These are phyloP conservation scores for Scortum barcoo DNA, from an alignment of 2,113 vertebrate species.

Conservation along the genomic window DNA sequence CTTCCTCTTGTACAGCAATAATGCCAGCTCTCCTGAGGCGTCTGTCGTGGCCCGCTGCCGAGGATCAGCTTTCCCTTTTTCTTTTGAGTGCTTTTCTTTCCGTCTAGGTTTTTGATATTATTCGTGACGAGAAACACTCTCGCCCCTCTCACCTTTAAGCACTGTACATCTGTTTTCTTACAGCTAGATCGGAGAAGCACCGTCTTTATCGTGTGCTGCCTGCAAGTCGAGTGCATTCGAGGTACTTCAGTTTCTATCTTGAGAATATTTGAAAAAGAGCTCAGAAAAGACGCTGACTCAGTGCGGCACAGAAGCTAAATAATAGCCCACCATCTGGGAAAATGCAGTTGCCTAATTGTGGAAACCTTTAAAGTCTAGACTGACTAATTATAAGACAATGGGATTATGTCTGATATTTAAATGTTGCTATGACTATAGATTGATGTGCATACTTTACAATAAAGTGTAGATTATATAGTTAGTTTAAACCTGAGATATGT, in stretches of 20 bases:
- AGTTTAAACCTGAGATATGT: too few species aligned
- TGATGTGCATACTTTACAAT: not conserved
- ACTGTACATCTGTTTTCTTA: constrained; percentile 11
- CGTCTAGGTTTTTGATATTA: constrained; percentile 27
- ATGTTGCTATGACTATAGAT: not conserved
- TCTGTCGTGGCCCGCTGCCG: constrained; percentile 13
- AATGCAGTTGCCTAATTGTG: constrained; percentile 8
- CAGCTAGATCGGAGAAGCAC: not conserved
- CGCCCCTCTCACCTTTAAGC: constrained; percentile 28
- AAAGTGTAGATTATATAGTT: not conserved
- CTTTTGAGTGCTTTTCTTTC: constrained; percentile 21
- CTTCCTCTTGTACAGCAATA: constrained; percentile 40
- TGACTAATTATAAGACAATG: constrained; percentile 9
- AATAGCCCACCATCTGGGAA: constrained; percentile 7
- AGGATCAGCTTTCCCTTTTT: constrained; percentile 30
- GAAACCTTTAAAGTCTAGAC: constrained; percentile 30
- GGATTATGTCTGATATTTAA: constrained; percentile 8
- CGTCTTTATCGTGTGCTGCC: not conserved
- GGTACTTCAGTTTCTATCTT: constrained; percentile 21
- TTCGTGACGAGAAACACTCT: not conserved
- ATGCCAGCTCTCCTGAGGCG: constrained; percentile 38
- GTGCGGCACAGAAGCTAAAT: constrained; percentile 27
- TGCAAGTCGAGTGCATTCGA: not conserved
- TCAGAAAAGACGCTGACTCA: constrained; percentile 46
- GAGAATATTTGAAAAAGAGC: constrained; percentile 36